A percentile compares a stretch with the other conserved stretches of the same genome.
Evolutionary conservation across 2,113 vertebrate species (phyloP).

Genomic region (Tychaedon coryphoeus): DNA sequence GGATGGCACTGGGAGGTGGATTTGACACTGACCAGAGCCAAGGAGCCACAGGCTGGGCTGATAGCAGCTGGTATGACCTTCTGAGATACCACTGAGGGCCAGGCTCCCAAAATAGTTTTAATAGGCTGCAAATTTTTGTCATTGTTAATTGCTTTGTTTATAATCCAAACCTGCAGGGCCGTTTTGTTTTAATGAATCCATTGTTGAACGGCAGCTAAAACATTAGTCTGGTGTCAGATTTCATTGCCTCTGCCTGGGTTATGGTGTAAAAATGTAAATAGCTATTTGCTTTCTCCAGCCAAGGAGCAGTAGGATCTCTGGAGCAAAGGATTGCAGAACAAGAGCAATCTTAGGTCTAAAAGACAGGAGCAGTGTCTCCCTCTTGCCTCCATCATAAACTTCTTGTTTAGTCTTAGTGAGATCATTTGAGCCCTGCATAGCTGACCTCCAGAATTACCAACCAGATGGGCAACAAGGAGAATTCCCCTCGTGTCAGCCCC

Average conservation of each 20-base stretch:
- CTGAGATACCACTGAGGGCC: neutral
- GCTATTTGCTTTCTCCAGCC: neutral
- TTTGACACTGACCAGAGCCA: conserved; percentile 21
- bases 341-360: neutral
- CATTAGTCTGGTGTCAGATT: neutral
- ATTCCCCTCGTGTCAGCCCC: neutral
- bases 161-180: neutral
- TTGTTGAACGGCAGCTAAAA: neutral
- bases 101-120: conserved; percentile 19
- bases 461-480: rapidly evolving
- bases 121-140: neutral
- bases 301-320: neutral
- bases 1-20: neutral
- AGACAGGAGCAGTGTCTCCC: rapidly evolving
- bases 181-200: neutral
- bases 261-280: neutral
- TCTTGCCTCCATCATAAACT: neutral
- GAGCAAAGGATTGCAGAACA: neutral
- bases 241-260: neutral
- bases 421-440: neutral
- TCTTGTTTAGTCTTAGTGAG: neutral
- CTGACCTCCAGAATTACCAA: neutral
- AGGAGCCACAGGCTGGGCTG: neutral
- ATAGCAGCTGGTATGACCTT: conserved; percentile 27
- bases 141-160: conserved; percentile 39